phyloP scores from a whole-genome alignment of 2,888 invertebrate genomes.

The Exephanes ischioxanthus region DNA sequence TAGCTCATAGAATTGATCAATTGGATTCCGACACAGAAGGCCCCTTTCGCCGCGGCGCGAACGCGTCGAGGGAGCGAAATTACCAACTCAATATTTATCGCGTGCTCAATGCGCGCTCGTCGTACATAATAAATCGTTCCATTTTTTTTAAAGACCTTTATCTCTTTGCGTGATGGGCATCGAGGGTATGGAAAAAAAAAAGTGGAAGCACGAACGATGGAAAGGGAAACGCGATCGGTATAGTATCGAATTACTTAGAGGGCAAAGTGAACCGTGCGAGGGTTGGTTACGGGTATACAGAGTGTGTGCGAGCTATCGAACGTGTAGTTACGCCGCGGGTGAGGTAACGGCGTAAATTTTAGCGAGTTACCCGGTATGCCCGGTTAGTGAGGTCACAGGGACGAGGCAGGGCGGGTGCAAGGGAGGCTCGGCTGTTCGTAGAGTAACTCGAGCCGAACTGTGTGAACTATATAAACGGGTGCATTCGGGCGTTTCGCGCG shows the following conservation, averaged over 20 bases:
- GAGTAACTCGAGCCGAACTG: conserved; percentile 37
- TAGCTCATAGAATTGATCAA: background rate
- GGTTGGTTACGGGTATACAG: background rate
- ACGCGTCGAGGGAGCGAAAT: background rate
- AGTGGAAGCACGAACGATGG: background rate
- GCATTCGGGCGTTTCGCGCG: conserved; percentile 8
- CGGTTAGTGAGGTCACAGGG: conserved; percentile 7
- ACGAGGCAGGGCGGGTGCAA: background rate
- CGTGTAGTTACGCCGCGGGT: background rate
- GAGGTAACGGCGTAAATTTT: conserved; percentile 30
- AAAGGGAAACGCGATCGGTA: conserved; percentile 5
- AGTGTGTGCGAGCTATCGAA: conserved; percentile 3
- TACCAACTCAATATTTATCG: background rate
- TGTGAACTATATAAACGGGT: conserved; percentile 33
- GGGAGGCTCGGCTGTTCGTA: conserved; percentile 20
- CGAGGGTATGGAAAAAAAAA: conserved; percentile 24
- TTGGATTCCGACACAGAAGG: background rate
- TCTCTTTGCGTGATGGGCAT: background rate
- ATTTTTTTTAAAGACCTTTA: background rate
- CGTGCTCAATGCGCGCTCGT: background rate
- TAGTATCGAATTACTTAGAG: conserved; percentile 42
- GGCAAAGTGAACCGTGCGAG: conserved; percentile 23
- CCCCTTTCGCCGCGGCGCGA: background rate
- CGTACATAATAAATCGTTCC: background rate
- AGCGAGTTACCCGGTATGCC: conserved; percentile 7